Percentiles rank a stretch among this genome's conserved stretches.
phyloP scores from a whole-genome alignment of 2,797 vertebrate species.

The Mus minutoides region DNA sequence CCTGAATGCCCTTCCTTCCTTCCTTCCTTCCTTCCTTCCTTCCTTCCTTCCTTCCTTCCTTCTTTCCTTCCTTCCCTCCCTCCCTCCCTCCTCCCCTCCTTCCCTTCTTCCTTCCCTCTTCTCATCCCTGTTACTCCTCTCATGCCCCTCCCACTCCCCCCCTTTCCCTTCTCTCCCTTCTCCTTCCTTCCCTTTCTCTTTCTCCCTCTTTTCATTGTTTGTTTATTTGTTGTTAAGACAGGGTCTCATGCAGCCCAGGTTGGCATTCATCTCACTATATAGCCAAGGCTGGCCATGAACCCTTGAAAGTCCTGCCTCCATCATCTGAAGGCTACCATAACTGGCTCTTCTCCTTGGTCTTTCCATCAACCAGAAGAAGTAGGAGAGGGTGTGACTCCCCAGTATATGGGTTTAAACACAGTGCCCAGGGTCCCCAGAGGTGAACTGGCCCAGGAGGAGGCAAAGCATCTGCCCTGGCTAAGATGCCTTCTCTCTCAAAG shows the following conservation, averaged over 20 bases:
- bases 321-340: background rate
- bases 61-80: background rate
- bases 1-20: background rate
- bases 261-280: background rate
- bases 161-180: background rate
- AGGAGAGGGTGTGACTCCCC: background rate
- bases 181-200: background rate
- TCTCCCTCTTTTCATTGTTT: background rate
- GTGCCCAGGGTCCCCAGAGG: background rate
- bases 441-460: background rate
- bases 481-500: background rate
- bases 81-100: fast-evolving
- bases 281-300: background rate
- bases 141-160: background rate
- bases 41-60: fast-evolving
- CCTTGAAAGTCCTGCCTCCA: background rate
- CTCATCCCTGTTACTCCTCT: background rate
- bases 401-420: background rate
- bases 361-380: background rate
- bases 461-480: background rate
- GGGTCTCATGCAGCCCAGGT: background rate
- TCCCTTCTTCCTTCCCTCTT: background rate
- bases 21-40: fast-evolving
- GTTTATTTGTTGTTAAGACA: background rate
- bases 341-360: background rate